Evolutionary conservation across 2,797 vertebrate genomes (phyloP), one percentile per base, ranked within the genome.

Genomic region (Sebastiscus tertius): DNA sequence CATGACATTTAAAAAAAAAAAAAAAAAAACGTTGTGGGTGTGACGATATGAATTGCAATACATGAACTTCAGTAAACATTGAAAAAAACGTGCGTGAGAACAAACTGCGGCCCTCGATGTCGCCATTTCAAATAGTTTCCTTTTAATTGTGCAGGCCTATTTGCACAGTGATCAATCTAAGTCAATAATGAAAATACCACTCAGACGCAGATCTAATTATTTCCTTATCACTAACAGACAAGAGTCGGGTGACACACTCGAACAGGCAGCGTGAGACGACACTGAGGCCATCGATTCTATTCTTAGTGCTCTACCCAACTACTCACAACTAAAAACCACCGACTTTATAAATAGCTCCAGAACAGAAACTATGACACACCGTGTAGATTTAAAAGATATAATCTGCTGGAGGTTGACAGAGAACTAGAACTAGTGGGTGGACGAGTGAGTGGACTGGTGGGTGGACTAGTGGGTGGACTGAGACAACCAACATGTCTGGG

Each of bases 351-450:
- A 72, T 69, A 79, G 64, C 31, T 26, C 1, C 4, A 9, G n/a
- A 79, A 80, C 65, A 60, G 69, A 91, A 89, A 88, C 87, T 83
- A 18, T 88, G 82, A 82, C 77, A 80, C 71, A 83, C 26, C 11
- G 27, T 13, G 26, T 12, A 16, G 16, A 60, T 65, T 26, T 49
- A 64, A 63, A 67, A 49, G 14, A 75, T n/a, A 72, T 5, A 14
- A 59, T 26, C 31, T 33, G 22, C 33, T 34, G n/a, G 11, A 42
- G 58, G 65, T 54, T 63, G 31, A 77, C 27, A 29, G 13, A 75
- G 42, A 76, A 58, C 10, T 7, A 55, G 49, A 75, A 60, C 6
- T 4, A 26, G 74, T 73, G 62, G 65, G 72, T 26, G 18, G 46
- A 60, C 6, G 3, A 20, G 80, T 73, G 62, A 62, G 72, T 26